Base-by-base conservation (phyloP, 2,888 invertebrate genomes). In the Ophonus ardosiacus region DNA sequence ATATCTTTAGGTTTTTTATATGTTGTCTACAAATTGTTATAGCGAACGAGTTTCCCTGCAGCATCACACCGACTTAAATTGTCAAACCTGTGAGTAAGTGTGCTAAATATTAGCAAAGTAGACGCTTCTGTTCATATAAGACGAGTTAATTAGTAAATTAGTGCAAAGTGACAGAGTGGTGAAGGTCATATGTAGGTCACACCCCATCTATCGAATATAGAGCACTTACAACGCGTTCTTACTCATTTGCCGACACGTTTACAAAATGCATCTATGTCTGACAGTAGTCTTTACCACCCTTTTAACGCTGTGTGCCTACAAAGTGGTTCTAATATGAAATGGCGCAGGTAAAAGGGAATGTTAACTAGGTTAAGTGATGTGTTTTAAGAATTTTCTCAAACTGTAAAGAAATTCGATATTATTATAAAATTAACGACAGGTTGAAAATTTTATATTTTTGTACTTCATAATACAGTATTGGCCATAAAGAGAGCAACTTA, bases 71-170 rank as follows among this genome's bases (percentile, higher is more conserved):
- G 0, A 31, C 31, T 31, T 31, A 31, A 31, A 31, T 31, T 31
- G 1, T 31, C 31, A 31, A 31, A 31, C 5, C 31, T 31, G 3
- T 31, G 5, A 10, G 43, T 51, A 51, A 51, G 10, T 51, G 43
- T 51, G 43, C 4, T 51, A 51, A 51, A 31, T 13, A 51, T 10
- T 51, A 51, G 13, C 13, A 13, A 51, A 51, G 43, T 51, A 21
- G 17, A 59, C 59, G 59, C 18, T 59, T 63, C 24, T 63, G 18
- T 63, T 21, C 63, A 21, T 13, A 63, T 63, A 63, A 63, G 63
- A 63, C 63, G 63, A 21, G 63, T 63, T 63, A 63, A 63, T 63
- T 63, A 63, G 63, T 63, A 63, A 63, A 63, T 63, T 24, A 63
- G 63, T 63, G 13, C 63, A 63, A 63, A 63, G 63, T 63, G 61